Evolutionary conservation across 2,888 invertebrate genomes (phyloP), one percentile per base, ranked within the genome.

Genomic region (Volucella inflata): DNA sequence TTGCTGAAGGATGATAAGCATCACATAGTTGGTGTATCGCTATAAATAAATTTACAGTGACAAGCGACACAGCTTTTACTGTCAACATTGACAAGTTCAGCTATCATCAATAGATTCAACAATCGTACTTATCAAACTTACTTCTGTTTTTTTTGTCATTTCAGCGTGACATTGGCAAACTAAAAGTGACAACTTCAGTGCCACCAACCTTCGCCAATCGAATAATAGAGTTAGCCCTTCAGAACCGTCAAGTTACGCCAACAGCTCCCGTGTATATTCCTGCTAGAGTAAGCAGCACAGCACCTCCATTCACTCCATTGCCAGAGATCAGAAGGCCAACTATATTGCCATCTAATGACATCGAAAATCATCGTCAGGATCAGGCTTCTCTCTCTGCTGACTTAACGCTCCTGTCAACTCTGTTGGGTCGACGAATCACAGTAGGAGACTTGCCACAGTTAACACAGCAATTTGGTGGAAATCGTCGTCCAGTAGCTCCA

Each of bases 181-280:
- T 88, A 1, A 83, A 81, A n/a, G 64, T 87, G 8, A 87, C 88
- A 68, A 88, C 88, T 2, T 68, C 87, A 12, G 70, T 72, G 42
- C 83, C 88, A 1, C 88, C 89, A 50, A 87, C 92, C 16, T 91
- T 94, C 80, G 94, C 94, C 30, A 94, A 94, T 87, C 91, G 94
- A 70, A 93, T 94, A 51, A 93, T 94, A 87, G 93, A 94, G 59
- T 90, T 94, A 30, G 94, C 94, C 48, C 93, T 94, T 16, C 94
- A 93, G 89, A 93, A 88, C 38, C 87, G 88, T 40, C 60, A 44
- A 12, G 51, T 65, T 10, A 87, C 88, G 57, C 88, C 88, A 40
- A 87, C 87, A 16, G 59, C 84, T 11, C 81, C 85, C 12, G 80
- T 87, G 1, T 68, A 71, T 0, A 76, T 80, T 1, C 50, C 87